Evolutionary conservation across 2,113 vertebrate species (phyloP), one percentile per base, ranked within the genome.

Genomic region (Scomber japonicus): DNA sequence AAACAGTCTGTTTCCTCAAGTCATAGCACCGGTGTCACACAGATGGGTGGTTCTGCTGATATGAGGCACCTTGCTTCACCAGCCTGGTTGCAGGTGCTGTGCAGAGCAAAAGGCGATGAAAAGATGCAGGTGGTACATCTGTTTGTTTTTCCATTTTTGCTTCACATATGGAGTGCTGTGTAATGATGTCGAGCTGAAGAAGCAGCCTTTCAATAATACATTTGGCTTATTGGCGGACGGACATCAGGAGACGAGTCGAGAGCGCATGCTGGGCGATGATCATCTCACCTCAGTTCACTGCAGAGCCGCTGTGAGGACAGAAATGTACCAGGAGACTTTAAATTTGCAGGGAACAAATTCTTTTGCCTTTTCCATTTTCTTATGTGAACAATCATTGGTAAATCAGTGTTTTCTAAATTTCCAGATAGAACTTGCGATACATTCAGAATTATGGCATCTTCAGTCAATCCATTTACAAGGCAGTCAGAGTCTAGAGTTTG

Each of bases 381-480:
- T 24, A 53, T 27, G 46, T 12, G 46, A 78, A 50, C 4, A 27
- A 30, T 40, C 30, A 56, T 62, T 49, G 70, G 73, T 51, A 65
- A 40, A 71, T 78, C 16, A 24, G 24, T 16, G 12, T 30, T 35
- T 44, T 40, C 40, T 4, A 51, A 27, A 12, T 71, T 81, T 62
- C 35, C 24, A 60, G 60, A 59, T 59, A 76, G 31, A 78, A 46
- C 83, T 80, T 45, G 51, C 65, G 65, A 15, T 80, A 87, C 86
- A 88, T 89, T 91, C 83, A 84, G 48, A 50, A 85, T 62, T 50
- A 78, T 81, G 83, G 71, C 80, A 84, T 81, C 67, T 40, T 55
- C 15, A 57, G 72, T 78, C 40, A 9, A 24, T 64, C 31, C 5
- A 5, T 78, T 80, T 15, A 57, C 66, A 68, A 88, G 87, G 73